Base-by-base conservation (phyloP, 2,113 vertebrate genomes). In the Pedionomus torquatus region DNA sequence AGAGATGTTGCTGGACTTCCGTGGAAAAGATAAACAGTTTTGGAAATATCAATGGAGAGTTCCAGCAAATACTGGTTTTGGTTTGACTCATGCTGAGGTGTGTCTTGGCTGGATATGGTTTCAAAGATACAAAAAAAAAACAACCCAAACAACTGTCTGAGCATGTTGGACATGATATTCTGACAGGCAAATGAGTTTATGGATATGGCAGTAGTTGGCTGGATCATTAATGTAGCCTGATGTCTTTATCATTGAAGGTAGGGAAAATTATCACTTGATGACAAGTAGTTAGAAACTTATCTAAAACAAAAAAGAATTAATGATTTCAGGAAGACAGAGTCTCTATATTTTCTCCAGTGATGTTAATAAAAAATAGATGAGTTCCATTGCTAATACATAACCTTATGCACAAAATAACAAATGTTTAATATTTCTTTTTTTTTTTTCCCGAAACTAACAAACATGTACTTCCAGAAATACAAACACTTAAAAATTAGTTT, bases 21-120 rank as follows among this genome's bases (percentile, higher is more conserved):
- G 84, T 28, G 19, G 11, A 37, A 39, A 93, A 70, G 8, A 52
- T 2, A 58, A 69, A 48, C 0, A 54, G 7, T 20, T 66, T 54
- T n/a, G 7, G 54, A 84, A 35, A 15, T 60, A 11, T 18, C 4
- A 33, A 11, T 54, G 23, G 1, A 41, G 19, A 21, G 4, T 25
- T 43, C 9, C 0, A 5, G 30, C 33, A 69, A 76, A 69, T 43
- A 54, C 16, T 7, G 1, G 0, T 17, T 39, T 46, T 46, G 5
- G 0, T 20, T 82, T 61, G 2, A 41, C 5, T 82, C 0, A 0
- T 43, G 7, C 30, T 44, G n/a, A 51, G 10, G 0, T 64, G 5
- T 23, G 18, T n/a, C 51, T 85, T 58, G 15, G 11, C 3, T 88
- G 30, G 30, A 18, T 70, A 20, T 18, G 6, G 3, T 65, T 70